phyloP scores from a whole-genome alignment of 2,797 vertebrate species.

The Xiphophorus birchmanni region DNA sequence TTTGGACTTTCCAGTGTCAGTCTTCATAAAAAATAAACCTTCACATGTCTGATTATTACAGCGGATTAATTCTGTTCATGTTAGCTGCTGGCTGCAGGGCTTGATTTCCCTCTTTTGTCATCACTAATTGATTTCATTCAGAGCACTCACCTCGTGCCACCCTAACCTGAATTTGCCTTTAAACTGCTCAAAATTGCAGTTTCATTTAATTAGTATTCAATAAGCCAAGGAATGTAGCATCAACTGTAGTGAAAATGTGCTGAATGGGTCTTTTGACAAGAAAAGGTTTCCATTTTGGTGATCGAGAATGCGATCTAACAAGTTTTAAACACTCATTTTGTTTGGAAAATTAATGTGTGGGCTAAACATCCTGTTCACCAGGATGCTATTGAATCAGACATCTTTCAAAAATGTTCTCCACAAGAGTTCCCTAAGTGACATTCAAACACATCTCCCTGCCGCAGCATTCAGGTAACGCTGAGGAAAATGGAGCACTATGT shows the following conservation, averaged over 20 bases:
- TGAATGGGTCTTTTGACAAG: conserved; percentile 50
- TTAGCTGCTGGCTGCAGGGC: conserved; percentile 20
- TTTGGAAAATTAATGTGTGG: conserved; percentile 1
- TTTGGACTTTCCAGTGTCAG: conserved; percentile 7
- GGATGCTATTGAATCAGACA: background rate
- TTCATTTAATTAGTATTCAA: conserved; percentile 62
- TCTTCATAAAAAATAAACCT: conserved; percentile 5
- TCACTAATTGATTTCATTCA: conserved; percentile 64
- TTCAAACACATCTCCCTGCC: background rate
- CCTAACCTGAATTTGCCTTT: conserved; percentile 58
- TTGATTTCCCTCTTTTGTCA: conserved; percentile 57
- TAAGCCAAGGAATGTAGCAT: conserved; percentile 52
- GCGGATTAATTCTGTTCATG: conserved; percentile 22
- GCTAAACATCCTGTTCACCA: conserved; percentile 6
- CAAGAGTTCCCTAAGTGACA: background rate
- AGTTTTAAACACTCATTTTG: conserved; percentile 12
- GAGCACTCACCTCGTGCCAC: conserved; percentile 59
- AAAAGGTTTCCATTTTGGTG: conserved; percentile 40
- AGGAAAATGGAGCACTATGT: background rate
- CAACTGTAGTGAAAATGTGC: conserved; percentile 54
- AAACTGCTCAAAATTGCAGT: conserved; percentile 44
- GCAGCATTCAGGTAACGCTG: background rate
- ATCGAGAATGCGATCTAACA: conserved; percentile 19
- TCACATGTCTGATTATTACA: conserved; percentile 20
- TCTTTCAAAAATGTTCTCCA: background rate